Evolutionary conservation across 2,888 invertebrate species (phyloP).

Genomic region (Campaea margaritaria): DNA sequence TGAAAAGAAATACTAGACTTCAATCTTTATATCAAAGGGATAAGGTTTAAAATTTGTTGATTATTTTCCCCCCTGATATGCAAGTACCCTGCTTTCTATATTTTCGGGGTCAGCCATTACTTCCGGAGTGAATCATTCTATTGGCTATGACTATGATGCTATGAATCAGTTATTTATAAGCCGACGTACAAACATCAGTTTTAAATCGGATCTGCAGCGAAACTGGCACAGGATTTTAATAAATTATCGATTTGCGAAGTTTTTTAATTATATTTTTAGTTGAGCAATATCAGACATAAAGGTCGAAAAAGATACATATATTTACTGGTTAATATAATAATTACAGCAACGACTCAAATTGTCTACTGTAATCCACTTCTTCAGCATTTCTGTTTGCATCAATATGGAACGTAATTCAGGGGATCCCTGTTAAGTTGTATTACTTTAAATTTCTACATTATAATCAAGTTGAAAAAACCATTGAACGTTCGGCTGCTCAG

Average conservation of each 20-base stretch:
- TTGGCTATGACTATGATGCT: constrained; percentile 15
- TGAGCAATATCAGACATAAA: no score
- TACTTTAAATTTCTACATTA: no score
- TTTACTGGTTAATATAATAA: no score
- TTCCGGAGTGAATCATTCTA: constrained; percentile 42
- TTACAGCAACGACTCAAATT: no score
- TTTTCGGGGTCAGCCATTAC: constrained; percentile 41
- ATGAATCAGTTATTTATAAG: constrained; percentile 37
- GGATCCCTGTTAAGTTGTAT: no score
- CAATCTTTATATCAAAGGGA: constrained; percentile 5
- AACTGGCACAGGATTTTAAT: background rate
- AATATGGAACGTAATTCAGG: no score
- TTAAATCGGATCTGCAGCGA: background rate
- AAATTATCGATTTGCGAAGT: no score
- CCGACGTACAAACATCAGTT: constrained; percentile 14
- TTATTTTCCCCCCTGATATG: constrained; percentile 24
- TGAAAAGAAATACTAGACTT: background rate
- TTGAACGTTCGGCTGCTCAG: background rate
- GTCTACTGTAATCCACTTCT: no score
- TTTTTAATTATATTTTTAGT: no score
- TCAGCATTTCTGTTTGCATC: no score
- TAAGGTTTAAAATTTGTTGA: constrained; percentile 12
- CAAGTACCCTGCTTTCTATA: constrained; percentile 40
- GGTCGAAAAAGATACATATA: no score
- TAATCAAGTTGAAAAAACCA: background rate